Evolutionary conservation across 2,113 vertebrate genomes (phyloP).

Genomic region (Leucopternis melanops): DNA sequence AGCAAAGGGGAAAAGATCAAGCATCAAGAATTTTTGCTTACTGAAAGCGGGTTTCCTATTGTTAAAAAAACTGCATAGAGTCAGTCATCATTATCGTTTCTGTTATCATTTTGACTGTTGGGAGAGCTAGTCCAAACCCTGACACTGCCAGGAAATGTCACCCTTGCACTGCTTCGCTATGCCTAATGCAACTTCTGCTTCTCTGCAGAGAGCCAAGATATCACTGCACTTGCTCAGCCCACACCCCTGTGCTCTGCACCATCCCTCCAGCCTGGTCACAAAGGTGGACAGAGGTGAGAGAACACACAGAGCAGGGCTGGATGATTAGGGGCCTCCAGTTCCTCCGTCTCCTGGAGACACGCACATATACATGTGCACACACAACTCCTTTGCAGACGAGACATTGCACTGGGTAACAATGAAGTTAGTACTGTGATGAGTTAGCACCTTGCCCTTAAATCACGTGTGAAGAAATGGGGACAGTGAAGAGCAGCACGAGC

Average conservation of each 20-base stretch:
- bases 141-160: not conserved
- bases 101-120: not conserved
- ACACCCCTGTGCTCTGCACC: not conserved
- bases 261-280: not conserved
- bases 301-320: not conserved
- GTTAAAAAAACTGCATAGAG: not conserved
- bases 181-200: not conserved
- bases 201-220: not conserved
- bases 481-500: too few relatives aligned
- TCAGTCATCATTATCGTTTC: not conserved
- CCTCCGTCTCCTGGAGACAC: accelerated
- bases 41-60: not conserved
- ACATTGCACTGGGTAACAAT: not conserved
- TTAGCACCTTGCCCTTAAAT: not conserved
- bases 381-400: not conserved
- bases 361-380: accelerated
- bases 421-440: not conserved
- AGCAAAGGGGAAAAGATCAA: not conserved
- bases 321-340: not conserved
- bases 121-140: not conserved
- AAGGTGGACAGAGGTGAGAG: not conserved
- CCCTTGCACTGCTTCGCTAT: not conserved
- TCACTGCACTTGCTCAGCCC: not conserved
- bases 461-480: accelerated
- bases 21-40: not conserved